Conservation (phyloP, 1,140 invertebrate species). For the Drosophila rufa region DNA sequence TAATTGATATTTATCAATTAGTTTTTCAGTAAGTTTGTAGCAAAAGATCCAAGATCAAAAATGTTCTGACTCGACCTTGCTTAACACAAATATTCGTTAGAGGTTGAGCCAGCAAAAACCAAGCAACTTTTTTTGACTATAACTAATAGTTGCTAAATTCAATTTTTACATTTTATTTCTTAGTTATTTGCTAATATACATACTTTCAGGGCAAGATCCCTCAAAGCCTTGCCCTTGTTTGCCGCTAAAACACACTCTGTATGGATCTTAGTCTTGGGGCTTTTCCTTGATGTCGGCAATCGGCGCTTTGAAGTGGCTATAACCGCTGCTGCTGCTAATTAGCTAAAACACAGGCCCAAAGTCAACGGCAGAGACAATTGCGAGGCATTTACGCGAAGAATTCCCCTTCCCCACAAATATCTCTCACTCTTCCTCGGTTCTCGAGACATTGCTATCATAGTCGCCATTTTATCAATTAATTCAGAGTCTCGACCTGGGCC, state of each 20-base stretch:
- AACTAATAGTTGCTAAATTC: background rate
- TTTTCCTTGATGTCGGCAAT: slow-evolving; percentile 49
- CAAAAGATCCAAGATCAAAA: background rate
- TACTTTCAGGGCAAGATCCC: background rate
- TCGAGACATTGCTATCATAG: slow-evolving; percentile 20
- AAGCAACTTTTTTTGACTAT: background rate
- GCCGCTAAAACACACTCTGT: slow-evolving; percentile 1
- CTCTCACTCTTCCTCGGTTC: slow-evolving; percentile 17
- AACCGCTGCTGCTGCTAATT: slow-evolving; percentile 62
- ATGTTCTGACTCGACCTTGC: background rate
- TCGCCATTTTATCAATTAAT: slow-evolving; percentile 65
- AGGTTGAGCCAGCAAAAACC: background rate
- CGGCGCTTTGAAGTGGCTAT: slow-evolving; percentile 36
- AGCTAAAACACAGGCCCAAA: slow-evolving; percentile 50
- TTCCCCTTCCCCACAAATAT: slow-evolving; percentile 16
- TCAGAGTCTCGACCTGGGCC: slow-evolving; percentile 40
- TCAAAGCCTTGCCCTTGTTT: slow-evolving; percentile 42
- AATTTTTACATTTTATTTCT: background rate
- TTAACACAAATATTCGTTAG: background rate
- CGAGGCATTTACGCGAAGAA: slow-evolving; percentile 52
- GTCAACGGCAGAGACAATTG: slow-evolving; percentile 59
- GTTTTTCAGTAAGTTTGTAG: background rate
- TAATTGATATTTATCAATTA: background rate
- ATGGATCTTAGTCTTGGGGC: slow-evolving; percentile 5
- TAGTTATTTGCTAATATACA: background rate